Evolutionary conservation across 2,113 vertebrate genomes (phyloP), one percentile per base, ranked within the genome.

Genomic region (Parus major): DNA sequence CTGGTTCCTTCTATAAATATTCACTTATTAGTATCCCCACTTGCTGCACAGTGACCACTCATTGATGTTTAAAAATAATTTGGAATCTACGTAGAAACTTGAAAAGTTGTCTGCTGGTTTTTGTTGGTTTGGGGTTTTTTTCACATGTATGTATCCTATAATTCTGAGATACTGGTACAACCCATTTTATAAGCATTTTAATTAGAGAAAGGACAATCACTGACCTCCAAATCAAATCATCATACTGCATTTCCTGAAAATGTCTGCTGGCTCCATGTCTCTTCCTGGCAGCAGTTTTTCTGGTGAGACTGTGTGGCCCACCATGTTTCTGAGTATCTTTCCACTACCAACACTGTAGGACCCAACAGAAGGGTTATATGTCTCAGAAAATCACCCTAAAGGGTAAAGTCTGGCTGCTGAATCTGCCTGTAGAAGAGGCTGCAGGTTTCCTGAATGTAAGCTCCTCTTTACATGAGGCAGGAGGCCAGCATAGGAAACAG

Each of bases 61-160:
- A 57, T 7, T 39, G 27, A n/a, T 35, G 10, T 15, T 41, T 64
- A 53, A 84, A 46, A 84, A 63, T 61, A 73, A 44, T 65, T 81
- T 55, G 5, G 28, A 73, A 11, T 31, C 21, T 31, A 65, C 23
- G 14, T 8, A 57, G 36, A 41, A 15, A 41, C 12, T 28, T 84
- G 15, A 8, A 78, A 70, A 61, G 12, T 22, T 63, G 17, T 3
- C 44, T 41, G 12, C 2, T 60, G 15, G 2, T 17, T 36, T 75
- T 11, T 75, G 2, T 60, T 57, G 31, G 7, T 52, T 73, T 57
- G 4, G 23, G 12, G 7, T 0, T 0, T 42, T 23, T n/a, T 31
- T n/a, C 55, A 29, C 7, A 29, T 18, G 3, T 60, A 16, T 11
- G 1, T 36, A 25, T 66, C 12, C 63, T 27, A 39, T 23, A 36